phyloP scores from a whole-genome alignment of 2,797 vertebrate species.

The Enteromius thamalakanensis region DNA sequence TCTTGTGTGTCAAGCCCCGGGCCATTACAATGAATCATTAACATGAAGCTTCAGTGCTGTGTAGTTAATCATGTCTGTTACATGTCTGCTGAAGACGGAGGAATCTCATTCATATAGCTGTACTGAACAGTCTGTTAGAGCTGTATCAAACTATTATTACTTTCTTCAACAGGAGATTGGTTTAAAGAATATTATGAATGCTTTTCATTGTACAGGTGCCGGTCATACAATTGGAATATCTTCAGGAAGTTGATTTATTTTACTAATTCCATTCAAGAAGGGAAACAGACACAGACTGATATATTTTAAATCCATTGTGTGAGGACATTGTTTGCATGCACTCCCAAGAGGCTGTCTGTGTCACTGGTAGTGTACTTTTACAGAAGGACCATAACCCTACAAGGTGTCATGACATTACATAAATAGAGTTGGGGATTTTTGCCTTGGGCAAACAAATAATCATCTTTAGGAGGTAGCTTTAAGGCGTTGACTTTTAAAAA shows the following conservation, averaged over 20 bases:
- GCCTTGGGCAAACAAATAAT: background rate
- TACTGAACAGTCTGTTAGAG: background rate
- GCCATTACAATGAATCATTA: conserved; percentile 40
- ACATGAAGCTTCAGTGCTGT: background rate
- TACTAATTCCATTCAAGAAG: too few relatives aligned
- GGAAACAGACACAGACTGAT: too few relatives aligned
- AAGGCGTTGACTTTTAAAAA: background rate
- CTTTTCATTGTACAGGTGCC: too few relatives aligned
- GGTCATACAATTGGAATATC: too few relatives aligned
- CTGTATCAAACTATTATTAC: background rate
- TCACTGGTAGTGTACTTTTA: background rate
- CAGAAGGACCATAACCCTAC: background rate
- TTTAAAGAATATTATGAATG: background rate
- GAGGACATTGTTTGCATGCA: background rate
- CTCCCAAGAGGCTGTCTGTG: background rate
- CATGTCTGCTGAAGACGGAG: background rate
- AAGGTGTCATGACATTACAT: background rate
- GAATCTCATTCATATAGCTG: conserved; percentile 25
- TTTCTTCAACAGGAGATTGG: background rate
- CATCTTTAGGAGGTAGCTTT: background rate
- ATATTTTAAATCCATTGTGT: background rate
- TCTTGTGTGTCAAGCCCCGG: background rate
- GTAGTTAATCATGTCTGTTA: conserved; percentile 11
- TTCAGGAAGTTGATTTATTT: too few relatives aligned
- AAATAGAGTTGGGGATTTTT: background rate